Evolutionary conservation across 2,797 vertebrate genomes (phyloP).

Genomic region (Ctenopoma kingsleyae): DNA sequence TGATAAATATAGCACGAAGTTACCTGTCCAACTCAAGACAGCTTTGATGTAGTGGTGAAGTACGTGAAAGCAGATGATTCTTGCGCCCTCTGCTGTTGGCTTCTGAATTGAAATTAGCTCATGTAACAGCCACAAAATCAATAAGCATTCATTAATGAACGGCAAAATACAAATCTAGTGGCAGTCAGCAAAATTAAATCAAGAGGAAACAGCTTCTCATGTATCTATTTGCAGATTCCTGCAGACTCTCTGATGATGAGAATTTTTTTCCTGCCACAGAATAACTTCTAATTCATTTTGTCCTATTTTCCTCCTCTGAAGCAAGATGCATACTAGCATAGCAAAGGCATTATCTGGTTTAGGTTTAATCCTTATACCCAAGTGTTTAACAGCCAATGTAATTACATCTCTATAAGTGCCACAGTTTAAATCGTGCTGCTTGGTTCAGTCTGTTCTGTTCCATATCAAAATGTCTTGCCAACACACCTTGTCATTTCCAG

Average conservation of each 20-base stretch:
- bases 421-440: slow-evolving; percentile 58
- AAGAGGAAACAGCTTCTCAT: slow-evolving; percentile 54
- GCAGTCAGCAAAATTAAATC: slow-evolving; percentile 64
- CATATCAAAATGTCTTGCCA: slow-evolving; percentile 29
- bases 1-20: slow-evolving; percentile 8
- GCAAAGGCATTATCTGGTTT: slow-evolving; percentile 73
- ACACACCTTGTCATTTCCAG: slow-evolving; percentile 39
- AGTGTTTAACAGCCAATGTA: slow-evolving; percentile 79
- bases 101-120: slow-evolving; percentile 17
- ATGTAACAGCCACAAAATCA: slow-evolving; percentile 53
- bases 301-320: slow-evolving; percentile 73
- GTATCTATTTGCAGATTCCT: slow-evolving; percentile 58
- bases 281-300: slow-evolving; percentile 72
- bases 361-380: slow-evolving; percentile 78
- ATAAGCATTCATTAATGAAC: slow-evolving; percentile 65
- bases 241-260: slow-evolving; percentile 50
- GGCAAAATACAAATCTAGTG: slow-evolving; percentile 57
- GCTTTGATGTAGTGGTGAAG: neutral
- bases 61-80: slow-evolving; percentile 56
- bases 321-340: slow-evolving; percentile 55
- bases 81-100: slow-evolving; percentile 79
- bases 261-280: slow-evolving; percentile 19
- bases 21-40: neutral
- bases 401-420: slow-evolving; percentile 76
- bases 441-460: slow-evolving; percentile 41